Evolutionary conservation across 2,888 invertebrate species (phyloP).

Genomic region (Celastrina argiolus): DNA sequence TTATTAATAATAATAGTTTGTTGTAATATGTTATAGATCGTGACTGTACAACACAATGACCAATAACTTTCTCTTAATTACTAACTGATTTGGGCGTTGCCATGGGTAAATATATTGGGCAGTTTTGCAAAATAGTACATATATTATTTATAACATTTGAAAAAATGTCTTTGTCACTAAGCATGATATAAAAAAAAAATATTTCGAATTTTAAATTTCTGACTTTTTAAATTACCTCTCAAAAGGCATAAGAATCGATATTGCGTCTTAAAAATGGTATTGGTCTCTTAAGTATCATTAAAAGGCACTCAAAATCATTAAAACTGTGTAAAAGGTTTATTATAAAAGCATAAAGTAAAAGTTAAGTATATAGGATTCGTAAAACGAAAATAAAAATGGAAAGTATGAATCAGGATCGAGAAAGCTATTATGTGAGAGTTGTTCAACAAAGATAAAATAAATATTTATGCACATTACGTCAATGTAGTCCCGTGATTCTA

Average conservation of each 20-base stretch:
- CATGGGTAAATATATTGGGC: background rate
- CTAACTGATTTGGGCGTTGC: background rate
- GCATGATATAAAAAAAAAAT: background rate
- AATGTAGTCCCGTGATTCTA: background rate
- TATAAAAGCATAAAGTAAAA: background rate
- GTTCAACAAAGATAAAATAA: background rate
- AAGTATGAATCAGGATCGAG: constrained; percentile 10
- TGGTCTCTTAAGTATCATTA: background rate
- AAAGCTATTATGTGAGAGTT: background rate
- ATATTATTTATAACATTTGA: too few species aligned
- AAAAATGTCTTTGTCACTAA: background rate
- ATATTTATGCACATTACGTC: constrained; percentile 4
- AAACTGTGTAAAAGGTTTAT: background rate
- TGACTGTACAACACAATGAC: background rate
- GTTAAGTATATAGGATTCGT: background rate
- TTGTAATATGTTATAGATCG: background rate
- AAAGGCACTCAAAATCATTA: background rate
- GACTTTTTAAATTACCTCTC: background rate
- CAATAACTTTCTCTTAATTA: background rate
- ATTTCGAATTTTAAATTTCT: background rate
- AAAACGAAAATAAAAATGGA: constrained; percentile 11
- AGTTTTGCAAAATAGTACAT: background rate
- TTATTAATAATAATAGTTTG: too few species aligned
- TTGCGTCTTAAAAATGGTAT: background rate
- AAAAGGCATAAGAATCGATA: background rate